Evolutionary conservation across 2,113 vertebrate genomes (phyloP), one percentile per base, ranked within the genome.

Genomic region (Ptyas mucosa): DNA sequence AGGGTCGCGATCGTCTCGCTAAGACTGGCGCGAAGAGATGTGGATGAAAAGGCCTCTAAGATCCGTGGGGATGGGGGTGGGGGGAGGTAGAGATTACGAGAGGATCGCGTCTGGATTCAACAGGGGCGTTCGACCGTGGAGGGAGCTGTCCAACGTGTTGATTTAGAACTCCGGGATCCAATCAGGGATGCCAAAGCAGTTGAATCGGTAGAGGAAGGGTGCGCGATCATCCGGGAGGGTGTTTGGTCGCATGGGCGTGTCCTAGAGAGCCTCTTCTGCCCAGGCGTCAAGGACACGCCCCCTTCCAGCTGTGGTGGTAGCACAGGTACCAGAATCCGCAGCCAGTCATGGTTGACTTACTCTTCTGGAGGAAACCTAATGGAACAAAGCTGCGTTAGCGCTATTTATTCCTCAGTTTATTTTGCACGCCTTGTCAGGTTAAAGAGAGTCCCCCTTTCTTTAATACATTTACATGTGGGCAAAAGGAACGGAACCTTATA

Each of bases 121-220:
- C 29, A 55, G 23, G 90, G 90, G 85, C 54, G 49, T n/a, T 29
- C 24, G 46, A 10, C 15, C 20, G 53, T 20, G 53, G 7, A 53
- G 64, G 54, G 93, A 91, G 46, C 94, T 93, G 87, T 23, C 92
- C 91, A 9, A 8, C 88, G 91, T 95, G 86, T 90, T 95, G 94
- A 89, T 85, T 85, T 81, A 57, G 29, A 86, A 5, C 75, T 51
- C 52, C 9, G 69, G 43, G 21, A 81, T 81, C 69, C 15, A 81
- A 81, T 39, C 69, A 20, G 34, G 69, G 34, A 81, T 81, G 69
- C 34, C 69, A 81, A 81, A 81, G 75, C 34, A 21, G 18, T 39
- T 43, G 75, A 81, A 39, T 34, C n/a, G 69, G 15, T 21, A 21
- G 34, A 81, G 8, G 34, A 43, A 43, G 34, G 18, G 34, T 81